Evolutionary conservation across 2,113 vertebrate species (phyloP).

Genomic region (Cathartes aura): DNA sequence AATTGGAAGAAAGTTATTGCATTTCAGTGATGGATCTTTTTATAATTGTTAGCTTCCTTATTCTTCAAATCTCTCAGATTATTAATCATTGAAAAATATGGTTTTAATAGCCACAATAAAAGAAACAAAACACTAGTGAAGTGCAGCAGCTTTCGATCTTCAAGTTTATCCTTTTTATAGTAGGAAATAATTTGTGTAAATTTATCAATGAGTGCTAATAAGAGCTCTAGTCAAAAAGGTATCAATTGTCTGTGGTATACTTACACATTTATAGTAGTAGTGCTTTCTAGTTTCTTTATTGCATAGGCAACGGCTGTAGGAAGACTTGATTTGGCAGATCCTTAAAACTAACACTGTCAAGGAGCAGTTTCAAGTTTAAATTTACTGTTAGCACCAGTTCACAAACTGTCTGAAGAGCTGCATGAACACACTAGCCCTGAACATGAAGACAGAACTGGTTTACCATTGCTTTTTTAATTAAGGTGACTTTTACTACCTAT

Average conservation of each 20-base stretch:
- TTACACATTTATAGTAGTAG: neutral
- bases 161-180: neutral
- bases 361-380: constrained; percentile 22
- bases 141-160: neutral
- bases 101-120: neutral
- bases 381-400: neutral
- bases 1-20: neutral
- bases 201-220: neutral
- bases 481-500: constrained; percentile 46
- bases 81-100: neutral
- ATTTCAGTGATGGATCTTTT: neutral
- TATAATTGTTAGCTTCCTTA: neutral
- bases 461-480: constrained; percentile 51
- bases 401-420: constrained; percentile 1
- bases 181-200: neutral
- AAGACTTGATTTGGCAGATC: neutral
- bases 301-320: neutral
- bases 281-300: neutral
- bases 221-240: neutral
- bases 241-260: neutral
- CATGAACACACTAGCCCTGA: neutral
- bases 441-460: neutral
- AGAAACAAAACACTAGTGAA: neutral
- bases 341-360: constrained; percentile 3
- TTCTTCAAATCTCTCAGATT: neutral